phyloP scores from a whole-genome alignment of 2,797 vertebrate genomes.

The Myotis planiceps region DNA sequence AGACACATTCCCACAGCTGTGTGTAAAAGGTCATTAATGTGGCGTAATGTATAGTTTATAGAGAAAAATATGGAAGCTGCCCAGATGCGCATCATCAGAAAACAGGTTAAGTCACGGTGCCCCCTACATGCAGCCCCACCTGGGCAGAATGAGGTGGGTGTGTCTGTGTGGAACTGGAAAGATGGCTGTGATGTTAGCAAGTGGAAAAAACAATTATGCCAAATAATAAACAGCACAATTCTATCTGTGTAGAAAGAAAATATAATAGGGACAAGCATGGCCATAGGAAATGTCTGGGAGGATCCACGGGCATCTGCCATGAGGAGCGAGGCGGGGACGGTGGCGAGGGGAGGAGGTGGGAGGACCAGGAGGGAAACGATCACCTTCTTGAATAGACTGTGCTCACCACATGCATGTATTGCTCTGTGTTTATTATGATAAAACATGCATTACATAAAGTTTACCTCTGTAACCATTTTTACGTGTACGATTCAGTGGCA shows the following conservation, averaged over 20 bases:
- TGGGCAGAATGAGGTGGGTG: neutral
- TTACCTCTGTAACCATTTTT: neutral
- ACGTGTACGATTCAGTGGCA: neutral
- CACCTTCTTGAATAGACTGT: neutral
- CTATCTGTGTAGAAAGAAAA: neutral
- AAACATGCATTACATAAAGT: neutral
- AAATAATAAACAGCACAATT: neutral
- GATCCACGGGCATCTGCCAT: neutral
- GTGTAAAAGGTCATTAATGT: neutral
- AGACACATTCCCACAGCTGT: neutral
- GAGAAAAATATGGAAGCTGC: neutral
- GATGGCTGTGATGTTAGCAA: neutral
- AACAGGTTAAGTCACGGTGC: neutral
- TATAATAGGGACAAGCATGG: neutral
- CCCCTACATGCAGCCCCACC: neutral
- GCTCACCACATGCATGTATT: neutral
- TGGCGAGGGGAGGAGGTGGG: neutral
- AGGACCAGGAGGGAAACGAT: neutral
- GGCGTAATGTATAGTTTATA: too few species aligned
- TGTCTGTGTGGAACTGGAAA: neutral
- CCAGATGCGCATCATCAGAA: neutral
- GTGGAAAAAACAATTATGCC: neutral
- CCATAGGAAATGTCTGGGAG: neutral
- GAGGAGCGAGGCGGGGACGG: neutral
- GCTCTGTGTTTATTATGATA: neutral